Evolutionary conservation across 2,888 invertebrate species (phyloP).

Genomic region (Acronicta alni): DNA sequence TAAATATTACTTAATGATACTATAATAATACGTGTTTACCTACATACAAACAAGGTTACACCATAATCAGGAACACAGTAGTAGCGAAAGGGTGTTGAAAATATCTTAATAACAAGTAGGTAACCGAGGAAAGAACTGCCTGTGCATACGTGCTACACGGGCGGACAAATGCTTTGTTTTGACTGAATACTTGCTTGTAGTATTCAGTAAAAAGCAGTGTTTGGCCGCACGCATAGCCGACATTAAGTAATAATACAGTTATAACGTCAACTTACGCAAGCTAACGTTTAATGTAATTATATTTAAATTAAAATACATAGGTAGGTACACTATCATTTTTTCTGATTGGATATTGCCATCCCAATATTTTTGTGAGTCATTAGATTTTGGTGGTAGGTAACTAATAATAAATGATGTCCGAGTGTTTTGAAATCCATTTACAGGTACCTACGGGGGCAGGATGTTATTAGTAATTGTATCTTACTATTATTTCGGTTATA

Average conservation of each 20-base stretch:
- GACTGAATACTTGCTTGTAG: slow-evolving; percentile 14
- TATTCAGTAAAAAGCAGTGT: slow-evolving; percentile 12
- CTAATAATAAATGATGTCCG: neutral
- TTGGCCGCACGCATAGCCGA: slow-evolving; percentile 10
- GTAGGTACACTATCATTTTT: slow-evolving; percentile 21
- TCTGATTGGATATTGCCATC: slow-evolving; percentile 51
- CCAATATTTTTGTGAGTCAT: slow-evolving; percentile 21
- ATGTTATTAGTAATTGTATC: no score
- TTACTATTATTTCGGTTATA: neutral
- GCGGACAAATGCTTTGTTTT: slow-evolving; percentile 11
- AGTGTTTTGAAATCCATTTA: neutral
- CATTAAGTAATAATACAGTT: slow-evolving; percentile 44
- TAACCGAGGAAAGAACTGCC: slow-evolving; percentile 51
- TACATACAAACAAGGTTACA: slow-evolving; percentile 62
- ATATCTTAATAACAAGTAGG: slow-evolving; percentile 64
- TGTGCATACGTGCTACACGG: slow-evolving; percentile 7
- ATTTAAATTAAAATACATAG: slow-evolving; percentile 45
- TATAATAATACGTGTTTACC: slow-evolving; percentile 64
- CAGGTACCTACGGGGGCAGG: no score
- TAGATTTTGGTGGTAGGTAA: neutral
- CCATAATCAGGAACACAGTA: slow-evolving; percentile 64
- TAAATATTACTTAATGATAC: slow-evolving; percentile 60
- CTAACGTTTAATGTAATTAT: slow-evolving; percentile 39
- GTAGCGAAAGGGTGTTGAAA: slow-evolving; percentile 58
- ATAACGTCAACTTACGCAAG: slow-evolving; percentile 42